phyloP scores from a whole-genome alignment of 2,113 vertebrate species.

The Leptocoma aspasia region DNA sequence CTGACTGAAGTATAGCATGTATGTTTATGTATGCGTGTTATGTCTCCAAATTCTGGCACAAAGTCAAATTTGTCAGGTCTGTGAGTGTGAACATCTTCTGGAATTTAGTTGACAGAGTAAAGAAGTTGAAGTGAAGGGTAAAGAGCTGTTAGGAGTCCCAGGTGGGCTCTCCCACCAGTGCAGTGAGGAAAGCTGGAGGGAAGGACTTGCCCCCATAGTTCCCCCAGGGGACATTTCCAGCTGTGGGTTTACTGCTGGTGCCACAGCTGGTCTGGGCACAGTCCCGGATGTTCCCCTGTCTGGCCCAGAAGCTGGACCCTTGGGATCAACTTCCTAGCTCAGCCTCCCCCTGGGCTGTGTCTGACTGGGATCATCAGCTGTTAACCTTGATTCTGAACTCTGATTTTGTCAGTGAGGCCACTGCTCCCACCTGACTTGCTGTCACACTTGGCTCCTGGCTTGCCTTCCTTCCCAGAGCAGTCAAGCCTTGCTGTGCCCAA shows the following conservation, averaged over 20 bases:
- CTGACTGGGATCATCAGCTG: not conserved
- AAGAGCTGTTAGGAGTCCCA: not conserved
- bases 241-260: not conserved
- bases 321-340: not conserved
- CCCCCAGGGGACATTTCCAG: rapidly evolving
- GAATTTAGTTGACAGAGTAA: not conserved
- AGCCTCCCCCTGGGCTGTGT: not conserved
- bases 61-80: not conserved
- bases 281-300: not conserved
- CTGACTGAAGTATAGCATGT: not conserved
- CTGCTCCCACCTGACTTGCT: not conserved
- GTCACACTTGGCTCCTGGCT: rapidly evolving
- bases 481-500: rapidly evolving
- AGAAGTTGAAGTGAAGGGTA: not conserved
- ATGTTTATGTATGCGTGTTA: not conserved
- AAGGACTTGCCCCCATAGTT: not conserved
- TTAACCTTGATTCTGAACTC: not conserved
- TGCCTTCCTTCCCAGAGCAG: not conserved
- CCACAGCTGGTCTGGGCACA: not conserved
- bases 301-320: not conserved
- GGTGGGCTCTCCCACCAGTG: not conserved
- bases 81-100: not conserved
- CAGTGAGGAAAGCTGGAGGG: not conserved
- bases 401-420: rapidly evolving
- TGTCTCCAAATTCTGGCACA: not conserved